Percentiles rank a stretch among this genome's conserved stretches.
Evolutionary conservation across 2,113 vertebrate genomes (phyloP).

Genomic region (Lasiurus cinereus): DNA sequence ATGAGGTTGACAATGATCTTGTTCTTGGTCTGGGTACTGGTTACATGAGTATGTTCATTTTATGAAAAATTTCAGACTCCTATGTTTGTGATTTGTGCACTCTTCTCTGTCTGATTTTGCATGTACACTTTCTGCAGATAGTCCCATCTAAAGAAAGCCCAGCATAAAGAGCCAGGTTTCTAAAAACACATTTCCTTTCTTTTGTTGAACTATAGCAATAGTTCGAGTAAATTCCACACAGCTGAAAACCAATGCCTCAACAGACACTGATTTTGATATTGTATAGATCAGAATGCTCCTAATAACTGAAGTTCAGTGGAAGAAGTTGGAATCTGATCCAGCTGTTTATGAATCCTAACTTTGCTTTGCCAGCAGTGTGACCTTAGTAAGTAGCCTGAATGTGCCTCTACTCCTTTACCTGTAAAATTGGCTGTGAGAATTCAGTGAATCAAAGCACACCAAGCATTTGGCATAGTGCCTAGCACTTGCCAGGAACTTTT

Average conservation of each 20-base stretch:
- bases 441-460: background rate
- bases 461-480: background rate
- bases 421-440: background rate
- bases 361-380: background rate
- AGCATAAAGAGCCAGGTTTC: background rate
- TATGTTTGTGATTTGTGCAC: background rate
- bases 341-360: background rate
- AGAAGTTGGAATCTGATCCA: background rate
- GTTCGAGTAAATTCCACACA: background rate
- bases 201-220: background rate
- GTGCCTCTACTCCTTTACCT: background rate
- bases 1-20: too few relatives aligned
- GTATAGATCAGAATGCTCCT: background rate
- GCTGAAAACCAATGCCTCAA: background rate
- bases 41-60: background rate
- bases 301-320: background rate
- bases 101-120: background rate
- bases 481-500: background rate
- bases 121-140: background rate
- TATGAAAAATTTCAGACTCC: constrained; percentile 38
- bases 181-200: constrained; percentile 28
- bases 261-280: background rate
- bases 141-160: background rate
- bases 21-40: background rate
- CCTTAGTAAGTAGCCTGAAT: background rate